These are phyloP conservation scores for Luperina testacea DNA, from an alignment of 2,888 invertebrate species.

Conservation along the genomic window DNA sequence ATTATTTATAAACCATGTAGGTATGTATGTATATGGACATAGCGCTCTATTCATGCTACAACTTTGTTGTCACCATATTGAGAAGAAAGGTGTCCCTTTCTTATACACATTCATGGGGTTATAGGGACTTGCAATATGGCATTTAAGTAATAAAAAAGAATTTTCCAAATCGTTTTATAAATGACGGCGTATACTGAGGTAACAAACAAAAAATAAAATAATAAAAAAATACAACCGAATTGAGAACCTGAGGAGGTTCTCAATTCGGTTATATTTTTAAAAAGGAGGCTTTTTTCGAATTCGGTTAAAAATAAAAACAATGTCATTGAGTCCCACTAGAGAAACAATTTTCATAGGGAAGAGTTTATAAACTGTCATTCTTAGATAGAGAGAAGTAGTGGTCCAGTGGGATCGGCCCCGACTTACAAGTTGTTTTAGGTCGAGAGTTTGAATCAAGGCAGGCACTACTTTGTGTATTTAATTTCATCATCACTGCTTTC, in stretches of 20 bases:
- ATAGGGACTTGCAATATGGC: neutral
- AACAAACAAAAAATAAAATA: too few species aligned
- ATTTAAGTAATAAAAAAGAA: neutral
- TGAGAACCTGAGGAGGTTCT: too few species aligned
- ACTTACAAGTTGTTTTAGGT: neutral
- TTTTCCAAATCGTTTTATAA: too few species aligned
- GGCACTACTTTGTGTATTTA: too few species aligned
- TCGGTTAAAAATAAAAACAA: neutral
- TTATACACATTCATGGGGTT: neutral
- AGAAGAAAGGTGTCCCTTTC: neutral
- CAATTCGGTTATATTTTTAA: too few species aligned
- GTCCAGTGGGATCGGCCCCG: neutral
- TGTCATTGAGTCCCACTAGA: neutral
- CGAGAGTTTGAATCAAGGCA: neutral
- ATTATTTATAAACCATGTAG: conserved; percentile 46
- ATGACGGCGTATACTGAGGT: too few species aligned
- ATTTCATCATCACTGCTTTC: too few species aligned
- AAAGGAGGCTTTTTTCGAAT: too few species aligned
- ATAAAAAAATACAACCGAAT: too few species aligned
- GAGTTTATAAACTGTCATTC: neutral
- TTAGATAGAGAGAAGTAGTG: too few species aligned
- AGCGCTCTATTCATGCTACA: conserved; percentile 11
- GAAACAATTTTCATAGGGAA: neutral
- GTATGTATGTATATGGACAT: conserved; percentile 1
- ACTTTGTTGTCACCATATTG: conserved; percentile 27